Conservation (phyloP, 2,113 vertebrate genomes). For the Mastomys natalensis region DNA sequence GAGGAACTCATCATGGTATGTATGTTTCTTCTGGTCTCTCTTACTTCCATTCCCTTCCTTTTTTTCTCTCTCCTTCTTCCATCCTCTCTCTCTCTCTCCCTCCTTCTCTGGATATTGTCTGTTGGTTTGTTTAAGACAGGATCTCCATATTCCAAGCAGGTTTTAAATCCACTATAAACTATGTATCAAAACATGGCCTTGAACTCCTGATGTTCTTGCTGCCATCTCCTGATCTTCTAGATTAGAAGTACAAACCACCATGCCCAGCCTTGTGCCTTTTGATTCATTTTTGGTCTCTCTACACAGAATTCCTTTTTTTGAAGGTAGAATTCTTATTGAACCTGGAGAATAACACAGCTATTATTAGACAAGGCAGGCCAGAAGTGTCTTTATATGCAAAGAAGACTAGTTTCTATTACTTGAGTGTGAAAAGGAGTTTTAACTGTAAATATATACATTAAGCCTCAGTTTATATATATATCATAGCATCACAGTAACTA, state of each 20-base stretch:
- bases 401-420: neutral
- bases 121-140: neutral
- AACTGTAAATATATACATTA: neutral
- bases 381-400: neutral
- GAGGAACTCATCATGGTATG: neutral
- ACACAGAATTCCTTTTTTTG: neutral
- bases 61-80: no score
- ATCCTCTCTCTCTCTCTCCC: neutral
- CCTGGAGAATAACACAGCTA: neutral
- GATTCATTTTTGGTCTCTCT: neutral
- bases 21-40: neutral
- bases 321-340: neutral
- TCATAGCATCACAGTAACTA: neutral
- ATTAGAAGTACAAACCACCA: neutral
- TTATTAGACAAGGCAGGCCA: neutral
- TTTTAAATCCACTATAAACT: neutral
- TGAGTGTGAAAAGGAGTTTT: neutral
- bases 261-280: neutral
- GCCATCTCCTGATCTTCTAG: no score
- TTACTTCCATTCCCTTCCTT: rapidly evolving
- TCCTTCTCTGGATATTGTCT: neutral
- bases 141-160: neutral
- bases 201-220: neutral
- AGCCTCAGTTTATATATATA: neutral
- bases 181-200: neutral